These are phyloP conservation scores for Hydraecia micacea DNA, from an alignment of 2,888 invertebrate genomes.

Conservation along the genomic window DNA sequence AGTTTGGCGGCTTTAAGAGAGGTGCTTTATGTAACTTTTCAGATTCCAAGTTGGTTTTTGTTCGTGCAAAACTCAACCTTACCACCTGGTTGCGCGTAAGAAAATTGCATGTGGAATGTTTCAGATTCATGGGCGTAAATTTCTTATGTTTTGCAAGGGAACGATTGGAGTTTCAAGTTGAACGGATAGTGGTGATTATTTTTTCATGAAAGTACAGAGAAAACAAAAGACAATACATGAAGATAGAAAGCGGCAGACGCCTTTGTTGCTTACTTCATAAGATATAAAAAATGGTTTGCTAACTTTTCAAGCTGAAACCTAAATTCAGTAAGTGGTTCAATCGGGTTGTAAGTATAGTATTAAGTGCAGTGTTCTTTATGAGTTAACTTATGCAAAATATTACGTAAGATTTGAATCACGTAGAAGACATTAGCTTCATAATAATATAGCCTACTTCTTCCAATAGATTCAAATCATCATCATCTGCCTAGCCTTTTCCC, in stretches of 20 bases:
- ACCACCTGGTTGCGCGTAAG: not conserved
- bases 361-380: not conserved
- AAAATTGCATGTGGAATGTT: not conserved
- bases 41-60: not conserved
- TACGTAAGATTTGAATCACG: too few species aligned
- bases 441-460: too few species aligned
- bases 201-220: not conserved
- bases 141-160: not conserved
- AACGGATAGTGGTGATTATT: too few species aligned
- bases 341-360: not conserved
- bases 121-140: not conserved
- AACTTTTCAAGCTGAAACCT: not conserved
- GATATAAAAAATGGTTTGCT: not conserved
- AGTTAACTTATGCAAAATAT: not conserved
- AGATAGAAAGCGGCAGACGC: too few species aligned
- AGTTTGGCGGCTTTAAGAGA: not conserved
- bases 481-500: too few species aligned
- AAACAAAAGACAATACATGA: not conserved
- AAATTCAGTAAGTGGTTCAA: not conserved
- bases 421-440: too few species aligned
- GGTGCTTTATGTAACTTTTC: slow-evolving; percentile 5
- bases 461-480: too few species aligned
- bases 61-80: not conserved
- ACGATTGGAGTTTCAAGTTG: not conserved
- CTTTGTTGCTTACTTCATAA: too few species aligned